Conservation (phyloP, 2,888 invertebrate species). For the Aquatica leii region DNA sequence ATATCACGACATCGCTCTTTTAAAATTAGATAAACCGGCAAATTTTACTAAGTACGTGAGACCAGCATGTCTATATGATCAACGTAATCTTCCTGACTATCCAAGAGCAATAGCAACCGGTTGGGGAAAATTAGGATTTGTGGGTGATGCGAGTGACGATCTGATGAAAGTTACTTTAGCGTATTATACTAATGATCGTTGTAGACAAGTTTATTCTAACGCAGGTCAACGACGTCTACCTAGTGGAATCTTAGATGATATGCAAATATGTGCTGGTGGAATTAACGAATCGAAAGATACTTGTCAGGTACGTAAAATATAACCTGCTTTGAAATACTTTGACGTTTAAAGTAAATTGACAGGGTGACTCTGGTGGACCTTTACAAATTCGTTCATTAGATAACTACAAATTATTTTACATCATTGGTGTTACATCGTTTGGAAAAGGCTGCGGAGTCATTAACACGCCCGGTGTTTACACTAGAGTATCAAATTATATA, state of each 20-base stretch:
- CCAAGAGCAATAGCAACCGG: constrained; percentile 54
- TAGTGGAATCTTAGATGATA: constrained; percentile 39
- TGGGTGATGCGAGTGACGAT: constrained; percentile 27
- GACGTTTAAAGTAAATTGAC: too few species aligned
- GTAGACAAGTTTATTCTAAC: constrained; percentile 35
- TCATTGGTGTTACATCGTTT: constrained; percentile 61
- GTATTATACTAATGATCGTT: constrained; percentile 32
- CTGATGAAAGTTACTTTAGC: constrained; percentile 43
- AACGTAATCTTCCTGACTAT: constrained; percentile 16
- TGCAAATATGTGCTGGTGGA: constrained; percentile 49
- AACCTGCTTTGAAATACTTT: too few species aligned
- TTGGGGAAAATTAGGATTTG: constrained; percentile 50
- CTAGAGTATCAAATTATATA: constrained; percentile 61
- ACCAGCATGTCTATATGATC: constrained; percentile 59
- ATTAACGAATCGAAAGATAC: constrained; percentile 42
- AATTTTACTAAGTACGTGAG: constrained; percentile 53
- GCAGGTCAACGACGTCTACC: constrained; percentile 36
- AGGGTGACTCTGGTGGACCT: constrained; percentile 73
- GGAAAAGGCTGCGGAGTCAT: constrained; percentile 58
- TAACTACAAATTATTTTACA: constrained; percentile 57
- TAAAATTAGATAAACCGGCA: constrained; percentile 55
- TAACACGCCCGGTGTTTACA: constrained; percentile 62
- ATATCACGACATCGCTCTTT: constrained; percentile 63
- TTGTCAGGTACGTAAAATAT: constrained; percentile 46
- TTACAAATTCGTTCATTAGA: constrained; percentile 54